These are phyloP conservation scores for Apoderus coryli DNA, from an alignment of 2,888 invertebrate species.

Conservation along the genomic window DNA sequence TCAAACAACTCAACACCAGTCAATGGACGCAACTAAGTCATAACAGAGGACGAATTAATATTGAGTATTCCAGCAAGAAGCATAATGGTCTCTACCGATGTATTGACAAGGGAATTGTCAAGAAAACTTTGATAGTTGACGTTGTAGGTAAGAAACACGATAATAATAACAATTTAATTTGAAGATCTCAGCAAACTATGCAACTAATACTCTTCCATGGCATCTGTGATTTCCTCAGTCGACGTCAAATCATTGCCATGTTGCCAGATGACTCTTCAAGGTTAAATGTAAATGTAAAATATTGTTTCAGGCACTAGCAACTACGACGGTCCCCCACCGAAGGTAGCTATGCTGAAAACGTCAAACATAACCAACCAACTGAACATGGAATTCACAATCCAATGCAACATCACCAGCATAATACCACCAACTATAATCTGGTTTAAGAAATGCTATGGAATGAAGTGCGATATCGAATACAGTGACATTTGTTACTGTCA, in stretches of 20 bases:
- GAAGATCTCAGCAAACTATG: too few relatives aligned
- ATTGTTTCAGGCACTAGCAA: conserved; percentile 20
- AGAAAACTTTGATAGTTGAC: conserved; percentile 23
- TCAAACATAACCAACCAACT: conserved; percentile 23
- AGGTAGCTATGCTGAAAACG: conserved; percentile 23
- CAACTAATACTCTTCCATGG: too few relatives aligned
- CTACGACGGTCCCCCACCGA: conserved; percentile 22
- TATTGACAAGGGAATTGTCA: conserved; percentile 19
- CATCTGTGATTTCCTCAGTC: too few relatives aligned
- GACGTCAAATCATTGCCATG: too few relatives aligned
- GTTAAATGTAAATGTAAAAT: too few relatives aligned
- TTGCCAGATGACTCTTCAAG: too few relatives aligned
- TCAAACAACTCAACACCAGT: too few relatives aligned
- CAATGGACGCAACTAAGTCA: too few relatives aligned
- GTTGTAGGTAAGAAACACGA: conserved; percentile 24
- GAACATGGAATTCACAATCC: conserved; percentile 26
- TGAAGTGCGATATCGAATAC: conserved; percentile 24
- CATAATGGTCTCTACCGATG: conserved; percentile 27
- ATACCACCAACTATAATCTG: conserved; percentile 27
- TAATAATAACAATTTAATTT: too few relatives aligned
- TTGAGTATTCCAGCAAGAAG: conserved; percentile 20
- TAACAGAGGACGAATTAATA: conserved; percentile 20
- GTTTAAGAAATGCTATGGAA: conserved; percentile 27
- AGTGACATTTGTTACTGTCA: conserved; percentile 24
- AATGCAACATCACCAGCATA: conserved; percentile 28